Evolutionary conservation across 2,888 invertebrate species (phyloP), one percentile per base, ranked within the genome.

Genomic region (Cephus sareptanus): DNA sequence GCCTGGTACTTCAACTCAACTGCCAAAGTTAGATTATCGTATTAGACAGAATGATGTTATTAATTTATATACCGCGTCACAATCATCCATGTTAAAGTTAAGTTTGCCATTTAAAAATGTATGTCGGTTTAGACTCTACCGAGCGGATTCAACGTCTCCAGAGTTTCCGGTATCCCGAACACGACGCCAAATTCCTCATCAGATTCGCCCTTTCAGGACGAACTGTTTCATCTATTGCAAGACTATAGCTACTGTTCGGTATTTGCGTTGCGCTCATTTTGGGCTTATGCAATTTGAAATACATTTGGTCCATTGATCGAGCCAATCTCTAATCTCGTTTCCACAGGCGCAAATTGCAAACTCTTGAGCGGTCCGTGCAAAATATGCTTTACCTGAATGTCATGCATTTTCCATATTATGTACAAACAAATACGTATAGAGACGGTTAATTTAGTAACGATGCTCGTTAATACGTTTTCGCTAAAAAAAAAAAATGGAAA

Each of bases 11-110:
- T 81, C 79, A 79, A 86, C 80, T 82, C 77, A 82, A 88, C 87
- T 88, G 87, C 88, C 88, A 88, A 88, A 88, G 88, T 83, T 86
- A 85, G 81, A 77, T 79, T 68, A 35, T 68, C 56, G 33, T 75
- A 75, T 68, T 40, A 71, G 33, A 71, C 34, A 33, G 34, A 34
- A 31, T 6, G 71, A 71, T 71, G 31, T 71, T 71, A 31, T 71
- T 71, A 74, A 74, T 74, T 74, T 37, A 74, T 37, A 34, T 33
- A 34, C 73, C 34, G 30, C 34, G 33, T 34, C 34, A 73, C 34
- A 77, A 69, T 74, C 33, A 31, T 74, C 69, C 37, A 30, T 11
- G 30, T 68, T 34, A 34, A 68, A 68, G 9, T 37, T 33, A 73
- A 23, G 71, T 31, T 23, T 34, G 30, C n/a, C 56, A 56, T 56